phyloP scores from a whole-genome alignment of 2,113 vertebrate genomes.

The Polypterus senegalus region DNA sequence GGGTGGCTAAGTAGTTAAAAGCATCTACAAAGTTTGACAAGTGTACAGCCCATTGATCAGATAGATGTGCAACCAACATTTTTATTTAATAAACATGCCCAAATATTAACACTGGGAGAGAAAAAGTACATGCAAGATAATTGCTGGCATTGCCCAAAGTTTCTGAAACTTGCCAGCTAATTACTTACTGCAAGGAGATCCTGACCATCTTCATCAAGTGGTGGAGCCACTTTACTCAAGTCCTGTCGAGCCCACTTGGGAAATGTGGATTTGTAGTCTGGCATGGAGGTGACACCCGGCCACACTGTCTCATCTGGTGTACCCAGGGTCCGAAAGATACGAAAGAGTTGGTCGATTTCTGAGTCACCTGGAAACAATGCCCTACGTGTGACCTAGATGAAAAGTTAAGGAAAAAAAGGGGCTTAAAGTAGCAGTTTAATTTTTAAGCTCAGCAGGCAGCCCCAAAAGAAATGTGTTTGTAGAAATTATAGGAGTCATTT shows the following conservation, averaged over 20 bases:
- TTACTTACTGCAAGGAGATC: slow-evolving; percentile 72
- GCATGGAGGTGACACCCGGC: slow-evolving; percentile 85
- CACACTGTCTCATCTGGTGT: slow-evolving; percentile 79
- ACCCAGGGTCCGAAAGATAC: slow-evolving; percentile 85
- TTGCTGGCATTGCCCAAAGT: not conserved
- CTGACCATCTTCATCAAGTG: slow-evolving; percentile 75
- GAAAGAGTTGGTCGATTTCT: slow-evolving; percentile 84
- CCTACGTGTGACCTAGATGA: slow-evolving; percentile 63
- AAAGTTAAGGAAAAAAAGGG: slow-evolving; percentile 12
- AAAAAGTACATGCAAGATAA: not conserved
- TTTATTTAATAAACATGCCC: not conserved
- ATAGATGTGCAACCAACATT: not conserved
- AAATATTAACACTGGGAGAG: not conserved
- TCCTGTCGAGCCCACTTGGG: slow-evolving; percentile 87
- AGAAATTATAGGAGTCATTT: no score
- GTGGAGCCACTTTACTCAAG: slow-evolving; percentile 76
- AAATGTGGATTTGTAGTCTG: slow-evolving; percentile 88
- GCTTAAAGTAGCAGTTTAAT: slow-evolving; percentile 8
- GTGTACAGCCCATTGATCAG: no score
- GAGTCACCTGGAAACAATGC: slow-evolving; percentile 88
- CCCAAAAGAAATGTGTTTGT: no score
- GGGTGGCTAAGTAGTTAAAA: no score
- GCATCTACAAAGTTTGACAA: no score
- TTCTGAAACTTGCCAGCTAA: not conserved
- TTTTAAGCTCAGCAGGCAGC: no score